A percentile compares a stretch with the other conserved stretches of the same genome.
phyloP scores from a whole-genome alignment of 2,113 vertebrate genomes.

The Bufo gargarizans region DNA sequence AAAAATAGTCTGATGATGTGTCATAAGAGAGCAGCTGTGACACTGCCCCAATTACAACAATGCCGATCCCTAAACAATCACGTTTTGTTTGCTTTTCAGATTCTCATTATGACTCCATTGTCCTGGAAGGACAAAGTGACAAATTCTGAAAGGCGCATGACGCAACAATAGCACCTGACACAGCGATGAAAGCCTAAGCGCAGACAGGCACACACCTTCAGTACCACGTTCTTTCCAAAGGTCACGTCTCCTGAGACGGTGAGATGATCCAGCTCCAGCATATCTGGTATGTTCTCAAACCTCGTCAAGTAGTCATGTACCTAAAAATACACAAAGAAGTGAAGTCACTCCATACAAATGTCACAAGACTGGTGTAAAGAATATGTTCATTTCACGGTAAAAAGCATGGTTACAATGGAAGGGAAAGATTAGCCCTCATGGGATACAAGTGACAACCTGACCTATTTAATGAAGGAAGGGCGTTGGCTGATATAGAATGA shows the following conservation, averaged over 20 bases:
- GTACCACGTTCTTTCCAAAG: constrained; percentile 93
- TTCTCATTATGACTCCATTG: neutral
- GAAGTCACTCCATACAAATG: neutral
- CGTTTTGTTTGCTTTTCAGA: constrained; percentile 9
- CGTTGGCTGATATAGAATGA: too few species aligned
- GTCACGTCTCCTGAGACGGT: constrained; percentile 98
- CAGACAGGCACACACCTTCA: constrained; percentile 82
- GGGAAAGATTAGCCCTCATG: neutral
- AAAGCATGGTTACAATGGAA: too few species aligned
- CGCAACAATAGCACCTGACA: neutral
- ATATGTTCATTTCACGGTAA: neutral
- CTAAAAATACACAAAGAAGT: constrained; percentile 66
- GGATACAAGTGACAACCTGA: neutral
- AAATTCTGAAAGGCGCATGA: neutral
- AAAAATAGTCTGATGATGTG: too few species aligned
- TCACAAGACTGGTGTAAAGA: neutral
- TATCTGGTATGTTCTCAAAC: constrained; percentile 97
- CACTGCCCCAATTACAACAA: too few species aligned
- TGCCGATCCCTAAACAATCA: neutral
- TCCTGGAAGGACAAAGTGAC: neutral
- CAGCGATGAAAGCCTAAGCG: neutral
- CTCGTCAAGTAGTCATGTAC: constrained; percentile 94
- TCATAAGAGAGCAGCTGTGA: neutral
- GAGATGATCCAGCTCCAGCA: constrained; percentile 97
- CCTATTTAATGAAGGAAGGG: too few species aligned